Evolutionary conservation across 2,888 invertebrate species (phyloP).

Genomic region (Dasypogon diadema): DNA sequence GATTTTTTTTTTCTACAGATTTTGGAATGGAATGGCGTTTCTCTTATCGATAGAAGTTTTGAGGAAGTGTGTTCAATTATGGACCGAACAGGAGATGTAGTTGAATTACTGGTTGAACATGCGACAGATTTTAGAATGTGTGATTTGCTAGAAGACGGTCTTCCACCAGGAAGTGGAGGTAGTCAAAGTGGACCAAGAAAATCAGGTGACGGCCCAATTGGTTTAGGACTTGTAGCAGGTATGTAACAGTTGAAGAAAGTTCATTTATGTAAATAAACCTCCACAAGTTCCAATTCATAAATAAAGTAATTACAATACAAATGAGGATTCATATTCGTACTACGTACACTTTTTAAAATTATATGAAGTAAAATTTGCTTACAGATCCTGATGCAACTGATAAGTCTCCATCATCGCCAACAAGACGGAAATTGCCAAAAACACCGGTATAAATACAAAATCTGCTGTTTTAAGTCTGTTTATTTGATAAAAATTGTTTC

Average conservation of each 20-base stretch:
- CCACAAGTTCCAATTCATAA: too few species aligned
- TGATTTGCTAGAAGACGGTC: conserved; percentile 78
- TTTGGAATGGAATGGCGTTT: conserved; percentile 91
- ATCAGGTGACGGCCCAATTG: conserved; percentile 67
- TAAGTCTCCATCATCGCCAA: conserved; percentile 89
- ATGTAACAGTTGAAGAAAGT: conserved; percentile 60
- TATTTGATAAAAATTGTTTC: conserved; percentile 29
- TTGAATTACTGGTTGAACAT: conserved; percentile 88
- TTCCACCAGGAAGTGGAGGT: conserved; percentile 69
- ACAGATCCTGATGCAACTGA: conserved; percentile 84
- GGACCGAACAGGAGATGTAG: conserved; percentile 87
- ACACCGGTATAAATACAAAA: conserved; percentile 89
- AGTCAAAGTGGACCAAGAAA: conserved; percentile 66
- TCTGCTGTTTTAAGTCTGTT: conserved; percentile 32
- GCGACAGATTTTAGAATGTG: conserved; percentile 80
- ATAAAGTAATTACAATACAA: too few species aligned
- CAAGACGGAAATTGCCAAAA: conserved; percentile 95
- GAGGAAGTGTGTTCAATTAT: conserved; percentile 93
- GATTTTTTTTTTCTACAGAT: conserved; percentile 71
- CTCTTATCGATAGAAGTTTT: conserved; percentile 90
- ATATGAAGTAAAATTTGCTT: conserved; percentile 60
- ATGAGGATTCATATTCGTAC: too few species aligned
- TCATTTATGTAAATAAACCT: too few species aligned
- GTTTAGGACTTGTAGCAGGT: conserved; percentile 68
- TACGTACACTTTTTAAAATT: neutral